These are phyloP conservation scores for Myotis pilosus DNA, from an alignment of 2,797 vertebrate species.

Conservation along the genomic window DNA sequence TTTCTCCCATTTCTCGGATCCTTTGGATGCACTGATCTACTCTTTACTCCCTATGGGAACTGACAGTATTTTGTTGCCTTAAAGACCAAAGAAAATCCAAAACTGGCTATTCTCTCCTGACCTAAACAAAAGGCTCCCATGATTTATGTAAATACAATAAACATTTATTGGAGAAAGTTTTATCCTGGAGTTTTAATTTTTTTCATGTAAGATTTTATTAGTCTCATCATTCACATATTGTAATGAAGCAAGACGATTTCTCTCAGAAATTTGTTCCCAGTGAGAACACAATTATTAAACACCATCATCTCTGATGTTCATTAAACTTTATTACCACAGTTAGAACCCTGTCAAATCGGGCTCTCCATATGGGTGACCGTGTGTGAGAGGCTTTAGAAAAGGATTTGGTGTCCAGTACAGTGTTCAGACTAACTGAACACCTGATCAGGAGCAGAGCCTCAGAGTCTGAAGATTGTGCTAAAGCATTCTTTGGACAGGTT, in stretches of 20 bases:
- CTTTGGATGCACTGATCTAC: background rate
- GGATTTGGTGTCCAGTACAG: conserved; percentile 13
- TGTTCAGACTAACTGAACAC: conserved; percentile 7
- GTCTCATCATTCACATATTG: conserved; percentile 75
- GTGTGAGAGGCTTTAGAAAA: conserved; percentile 55
- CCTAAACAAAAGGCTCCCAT: background rate
- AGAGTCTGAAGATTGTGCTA: background rate
- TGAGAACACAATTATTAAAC: conserved; percentile 83
- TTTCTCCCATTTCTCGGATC: background rate
- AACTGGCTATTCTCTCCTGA: background rate
- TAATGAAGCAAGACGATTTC: conserved; percentile 80
- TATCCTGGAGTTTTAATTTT: conserved; percentile 49
- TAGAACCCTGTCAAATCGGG: conserved; percentile 71
- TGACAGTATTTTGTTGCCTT: background rate
- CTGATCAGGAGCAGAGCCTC: fast-evolving
- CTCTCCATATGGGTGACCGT: conserved; percentile 58
- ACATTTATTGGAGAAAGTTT: conserved; percentile 63
- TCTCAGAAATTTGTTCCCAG: conserved; percentile 75
- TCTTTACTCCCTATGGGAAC: background rate
- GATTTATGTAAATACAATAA: conserved; percentile 66
- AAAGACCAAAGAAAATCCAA: conserved; percentile 34
- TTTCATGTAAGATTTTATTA: conserved; percentile 79
- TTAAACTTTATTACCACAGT: conserved; percentile 80
- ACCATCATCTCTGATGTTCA: conserved; percentile 79
- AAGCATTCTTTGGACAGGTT: background rate